Evolutionary conservation across 2,113 vertebrate genomes (phyloP).

Genomic region (Cavia aperea): DNA sequence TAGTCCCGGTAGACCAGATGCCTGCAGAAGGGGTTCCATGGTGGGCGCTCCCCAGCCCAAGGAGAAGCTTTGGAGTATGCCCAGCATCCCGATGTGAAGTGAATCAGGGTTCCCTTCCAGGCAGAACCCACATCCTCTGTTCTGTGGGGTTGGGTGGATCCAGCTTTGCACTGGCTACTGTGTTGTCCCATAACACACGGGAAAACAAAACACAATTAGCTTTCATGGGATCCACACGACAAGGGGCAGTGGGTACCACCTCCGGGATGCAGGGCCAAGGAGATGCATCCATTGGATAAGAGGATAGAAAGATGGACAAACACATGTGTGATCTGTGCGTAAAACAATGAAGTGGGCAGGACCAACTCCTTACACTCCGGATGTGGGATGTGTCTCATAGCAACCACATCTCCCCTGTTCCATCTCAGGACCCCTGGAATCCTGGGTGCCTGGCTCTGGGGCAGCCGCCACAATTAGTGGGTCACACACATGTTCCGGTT

Average conservation of each 20-base stretch:
- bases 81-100: background rate
- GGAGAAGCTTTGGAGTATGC: background rate
- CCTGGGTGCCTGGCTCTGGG: fast-evolving
- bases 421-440: background rate
- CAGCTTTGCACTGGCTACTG: fast-evolving
- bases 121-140: background rate
- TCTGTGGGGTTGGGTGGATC: background rate
- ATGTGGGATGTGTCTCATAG: background rate
- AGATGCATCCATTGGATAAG: background rate
- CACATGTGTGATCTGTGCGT: background rate
- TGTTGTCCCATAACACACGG: background rate
- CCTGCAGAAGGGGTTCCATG: background rate
- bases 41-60: no score
- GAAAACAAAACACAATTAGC: background rate
- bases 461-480: fast-evolving
- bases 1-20: background rate
- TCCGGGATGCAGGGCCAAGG: background rate
- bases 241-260: background rate
- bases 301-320: background rate
- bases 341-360: background rate
- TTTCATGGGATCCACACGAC: no score
- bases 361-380: background rate
- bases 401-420: background rate
- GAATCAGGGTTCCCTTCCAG: background rate
- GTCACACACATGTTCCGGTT: fast-evolving